Conservation (phyloP, 2,797 vertebrate genomes). For the Darevskia mixta region DNA sequence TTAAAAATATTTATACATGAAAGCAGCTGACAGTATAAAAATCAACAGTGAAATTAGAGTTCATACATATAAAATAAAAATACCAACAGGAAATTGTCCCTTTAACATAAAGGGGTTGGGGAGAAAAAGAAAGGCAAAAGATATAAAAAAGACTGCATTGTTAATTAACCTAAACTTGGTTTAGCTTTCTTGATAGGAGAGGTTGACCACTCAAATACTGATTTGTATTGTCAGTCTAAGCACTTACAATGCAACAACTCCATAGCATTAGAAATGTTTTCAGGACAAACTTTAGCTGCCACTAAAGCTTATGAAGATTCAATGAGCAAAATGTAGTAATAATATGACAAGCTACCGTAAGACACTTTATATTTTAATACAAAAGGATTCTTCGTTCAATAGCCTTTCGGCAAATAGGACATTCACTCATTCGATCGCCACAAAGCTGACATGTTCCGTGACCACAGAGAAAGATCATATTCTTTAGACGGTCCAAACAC, state of each 20-base stretch:
- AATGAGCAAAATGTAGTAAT: slow-evolving; percentile 49
- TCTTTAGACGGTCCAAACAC: slow-evolving; percentile 98
- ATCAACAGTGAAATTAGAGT: slow-evolving; percentile 43
- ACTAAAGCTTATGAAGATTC: slow-evolving; percentile 48
- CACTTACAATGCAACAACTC: slow-evolving; percentile 61
- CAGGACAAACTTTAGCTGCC: slow-evolving; percentile 57
- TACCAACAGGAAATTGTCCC: slow-evolving; percentile 57
- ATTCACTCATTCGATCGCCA: slow-evolving; percentile 99
- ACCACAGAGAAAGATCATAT: slow-evolving; percentile 99
- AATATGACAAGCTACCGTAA: slow-evolving; percentile 53
- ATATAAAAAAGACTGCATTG: slow-evolving; percentile 21
- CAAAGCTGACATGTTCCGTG: slow-evolving; percentile 98
- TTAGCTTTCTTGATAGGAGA: slow-evolving; percentile 61
- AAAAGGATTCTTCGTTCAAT: slow-evolving; percentile 98
- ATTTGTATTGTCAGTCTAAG: slow-evolving; percentile 64
- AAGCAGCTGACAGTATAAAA: slow-evolving; percentile 47
- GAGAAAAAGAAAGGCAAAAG: slow-evolving; percentile 41
- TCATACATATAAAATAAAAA: slow-evolving; percentile 48
- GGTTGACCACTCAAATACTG: slow-evolving; percentile 71
- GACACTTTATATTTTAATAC: slow-evolving; percentile 82
- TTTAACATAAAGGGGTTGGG: slow-evolving; percentile 55
- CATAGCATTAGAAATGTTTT: slow-evolving; percentile 71
- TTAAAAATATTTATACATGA: slow-evolving; percentile 42
- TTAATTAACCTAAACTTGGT: slow-evolving; percentile 63
- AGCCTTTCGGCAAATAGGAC: slow-evolving; percentile 98